Conservation (phyloP, 1,140 invertebrate genomes). For the Xylocopa sonorina region DNA sequence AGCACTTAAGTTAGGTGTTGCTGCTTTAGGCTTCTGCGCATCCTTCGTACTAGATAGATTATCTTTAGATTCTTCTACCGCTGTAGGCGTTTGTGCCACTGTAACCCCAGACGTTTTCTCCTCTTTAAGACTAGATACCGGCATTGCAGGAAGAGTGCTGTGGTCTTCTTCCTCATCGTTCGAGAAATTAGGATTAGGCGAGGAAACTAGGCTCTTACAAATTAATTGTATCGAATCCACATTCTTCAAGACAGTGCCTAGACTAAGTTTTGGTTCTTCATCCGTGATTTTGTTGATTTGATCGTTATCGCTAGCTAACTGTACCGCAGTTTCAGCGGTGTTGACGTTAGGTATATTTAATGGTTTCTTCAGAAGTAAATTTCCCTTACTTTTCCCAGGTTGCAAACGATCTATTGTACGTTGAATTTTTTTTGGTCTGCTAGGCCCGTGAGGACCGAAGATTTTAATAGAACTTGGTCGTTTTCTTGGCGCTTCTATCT, state of each 20-base stretch:
- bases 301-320: constrained; percentile 55
- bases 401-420: constrained; percentile 91
- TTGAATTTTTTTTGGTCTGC: constrained; percentile 88
- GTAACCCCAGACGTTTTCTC: constrained; percentile 61
- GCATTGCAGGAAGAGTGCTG: constrained; percentile 13
- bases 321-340: constrained; percentile 46
- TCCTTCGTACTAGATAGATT: constrained; percentile 72
- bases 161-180: constrained; percentile 77
- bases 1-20: constrained; percentile 92
- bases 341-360: constrained; percentile 57
- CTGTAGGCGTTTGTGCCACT: constrained; percentile 32
- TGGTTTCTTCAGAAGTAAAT: constrained; percentile 85
- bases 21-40: constrained; percentile 78
- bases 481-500: constrained; percentile 70
- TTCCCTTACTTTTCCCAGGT: constrained; percentile 92
- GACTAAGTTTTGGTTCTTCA: constrained; percentile 89
- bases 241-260: constrained; percentile 89
- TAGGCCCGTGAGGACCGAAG: constrained; percentile 78
- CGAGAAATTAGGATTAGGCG: constrained; percentile 76
- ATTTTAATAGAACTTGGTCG: constrained; percentile 73
- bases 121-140: constrained; percentile 53
- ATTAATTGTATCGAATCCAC: constrained; percentile 80
- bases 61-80: constrained; percentile 65
- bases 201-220: constrained; percentile 78
- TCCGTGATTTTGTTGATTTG: constrained; percentile 75